Conservation (phyloP, 1,140 invertebrate species). For the Scaptodrosophila lebanonensis region DNA sequence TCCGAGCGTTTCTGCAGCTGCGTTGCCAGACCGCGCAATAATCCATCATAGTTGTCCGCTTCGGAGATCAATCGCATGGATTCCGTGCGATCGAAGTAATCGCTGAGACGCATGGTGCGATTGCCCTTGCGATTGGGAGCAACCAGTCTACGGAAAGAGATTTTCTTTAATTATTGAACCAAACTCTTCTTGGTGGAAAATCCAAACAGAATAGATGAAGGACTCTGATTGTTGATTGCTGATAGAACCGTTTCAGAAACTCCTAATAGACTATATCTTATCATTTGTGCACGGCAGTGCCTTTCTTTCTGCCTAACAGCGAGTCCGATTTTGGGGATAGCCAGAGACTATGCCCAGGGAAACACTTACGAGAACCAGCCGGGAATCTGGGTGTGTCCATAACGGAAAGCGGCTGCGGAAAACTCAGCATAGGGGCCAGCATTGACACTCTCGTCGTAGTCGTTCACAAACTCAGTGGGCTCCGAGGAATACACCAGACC, state of each 20-base stretch:
- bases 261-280: no score
- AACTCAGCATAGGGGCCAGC: constrained; percentile 89
- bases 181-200: no score
- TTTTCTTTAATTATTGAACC: neutral
- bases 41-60: constrained; percentile 83
- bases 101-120: constrained; percentile 83
- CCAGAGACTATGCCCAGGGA: no score
- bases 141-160: constrained; percentile 79
- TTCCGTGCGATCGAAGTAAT: constrained; percentile 83
- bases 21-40: constrained; percentile 83
- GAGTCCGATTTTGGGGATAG: no score
- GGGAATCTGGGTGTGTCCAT: constrained; percentile 89
- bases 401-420: constrained; percentile 89
- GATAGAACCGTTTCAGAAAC: no score
- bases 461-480: constrained; percentile 84
- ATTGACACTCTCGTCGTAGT: constrained; percentile 89
- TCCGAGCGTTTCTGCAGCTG: constrained; percentile 84
- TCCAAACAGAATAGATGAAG: neutral
- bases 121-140: constrained; percentile 80
- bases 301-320: no score
- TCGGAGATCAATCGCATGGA: constrained; percentile 78
- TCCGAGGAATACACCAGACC: constrained; percentile 80
- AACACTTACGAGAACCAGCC: constrained; percentile 85
- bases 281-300: no score
- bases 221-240: no score